phyloP scores from a whole-genome alignment of 53 echinoderm and acorn worm genomes.

The Actinopyga echinites region DNA sequence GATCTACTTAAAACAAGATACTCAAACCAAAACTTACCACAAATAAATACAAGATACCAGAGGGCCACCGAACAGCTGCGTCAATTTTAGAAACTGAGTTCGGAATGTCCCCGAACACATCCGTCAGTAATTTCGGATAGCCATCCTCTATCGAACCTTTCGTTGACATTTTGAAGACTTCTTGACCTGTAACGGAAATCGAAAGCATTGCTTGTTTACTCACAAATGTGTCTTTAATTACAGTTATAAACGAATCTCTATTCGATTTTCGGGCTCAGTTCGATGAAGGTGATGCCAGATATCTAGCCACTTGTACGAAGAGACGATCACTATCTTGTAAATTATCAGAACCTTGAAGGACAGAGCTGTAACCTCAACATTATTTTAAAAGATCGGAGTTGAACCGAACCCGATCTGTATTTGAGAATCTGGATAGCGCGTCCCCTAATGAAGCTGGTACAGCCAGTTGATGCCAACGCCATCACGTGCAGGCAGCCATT shows the following conservation, averaged over 20 bases:
- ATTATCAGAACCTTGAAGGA: neutral
- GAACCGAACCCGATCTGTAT: neutral
- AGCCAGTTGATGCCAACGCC: no score
- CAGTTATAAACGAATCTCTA: neutral
- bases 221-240: no score
- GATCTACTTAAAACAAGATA: no score
- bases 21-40: conserved; percentile 7
- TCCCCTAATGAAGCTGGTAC: no score
- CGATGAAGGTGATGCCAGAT: neutral
- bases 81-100: conserved; percentile 13
- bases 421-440: no score
- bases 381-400: neutral
- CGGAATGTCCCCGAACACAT: neutral
- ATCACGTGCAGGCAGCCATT: no score
- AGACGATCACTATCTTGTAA: neutral
- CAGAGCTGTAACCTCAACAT: neutral
- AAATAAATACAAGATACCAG: neutral
- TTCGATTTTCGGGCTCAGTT: neutral
- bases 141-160: neutral
- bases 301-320: neutral
- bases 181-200: conserved; percentile 12
- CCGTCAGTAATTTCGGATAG: neutral
- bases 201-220: no score
- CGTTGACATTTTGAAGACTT: neutral
- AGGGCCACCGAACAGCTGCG: neutral